These are phyloP conservation scores for Aphidoletes aphidimyza DNA, from an alignment of 2,888 invertebrate genomes.

Conservation along the genomic window DNA sequence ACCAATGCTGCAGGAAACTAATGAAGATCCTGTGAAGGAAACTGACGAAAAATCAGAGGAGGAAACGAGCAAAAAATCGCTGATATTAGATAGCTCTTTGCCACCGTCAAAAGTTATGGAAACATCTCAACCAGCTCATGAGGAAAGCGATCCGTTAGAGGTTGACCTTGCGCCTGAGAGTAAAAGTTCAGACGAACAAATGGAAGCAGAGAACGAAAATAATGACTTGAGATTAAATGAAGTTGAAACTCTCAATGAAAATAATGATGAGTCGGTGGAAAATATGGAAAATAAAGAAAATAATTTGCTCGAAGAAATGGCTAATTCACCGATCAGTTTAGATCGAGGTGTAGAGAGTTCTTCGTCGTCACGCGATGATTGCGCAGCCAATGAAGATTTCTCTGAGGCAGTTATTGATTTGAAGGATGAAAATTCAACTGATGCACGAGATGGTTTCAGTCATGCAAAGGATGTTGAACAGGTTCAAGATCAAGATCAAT, in stretches of 20 bases:
- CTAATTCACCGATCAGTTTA: conserved; percentile 1
- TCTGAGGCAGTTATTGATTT: background rate
- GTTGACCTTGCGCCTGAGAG: background rate
- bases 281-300: conserved; percentile 47
- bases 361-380: conserved; percentile 8
- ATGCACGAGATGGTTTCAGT: conserved; percentile 13
- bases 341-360: background rate
- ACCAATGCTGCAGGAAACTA: background rate
- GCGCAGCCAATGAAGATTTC: background rate
- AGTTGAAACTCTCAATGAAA: background rate
- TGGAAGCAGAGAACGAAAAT: background rate
- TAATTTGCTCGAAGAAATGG: conserved; percentile 54
- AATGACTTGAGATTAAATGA: background rate
- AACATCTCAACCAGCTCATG: background rate
- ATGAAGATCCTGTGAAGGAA: background rate
- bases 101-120: background rate
- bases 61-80: background rate
- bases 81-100: background rate
- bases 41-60: background rate
- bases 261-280: background rate
- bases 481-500: no score
- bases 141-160: background rate
- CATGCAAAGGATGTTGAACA: background rate
- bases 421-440: conserved; percentile 6
- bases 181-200: background rate